Evolutionary conservation across 1,140 invertebrate genomes (phyloP), one percentile per base, ranked within the genome.

Genomic region (Episyrphus balteatus): DNA sequence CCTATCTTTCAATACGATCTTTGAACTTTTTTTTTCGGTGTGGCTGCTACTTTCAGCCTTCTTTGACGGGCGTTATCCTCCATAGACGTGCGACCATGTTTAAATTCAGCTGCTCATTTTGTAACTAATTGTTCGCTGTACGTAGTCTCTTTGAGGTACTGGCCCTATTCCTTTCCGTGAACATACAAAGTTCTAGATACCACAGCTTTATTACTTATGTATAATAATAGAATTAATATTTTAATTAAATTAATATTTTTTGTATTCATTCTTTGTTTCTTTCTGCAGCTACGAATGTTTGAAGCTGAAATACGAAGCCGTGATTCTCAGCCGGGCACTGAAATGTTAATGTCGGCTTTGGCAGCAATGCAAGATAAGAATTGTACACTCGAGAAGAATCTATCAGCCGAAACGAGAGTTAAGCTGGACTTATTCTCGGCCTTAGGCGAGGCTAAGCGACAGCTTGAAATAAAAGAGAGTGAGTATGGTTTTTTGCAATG

Each of bases 351-450:
- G 70, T 77, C 79, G 39, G 86, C 88, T n/a, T 68, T 92, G 37
- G 79, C 78, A 50, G 79, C 80, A 30, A 79, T 93, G 69, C 86
- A 92, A 71, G 88, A 92, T 51, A 90, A 91, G 72, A 92, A 88
- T 67, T 68, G 78, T 55, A 87, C 88, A 66, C 75, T 93, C 47
- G 92, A 98, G 72, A 88, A 88, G 58, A 92, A 86, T 66, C 78
- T 98, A 43, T 92, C 88, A 53, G 89, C 92, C 19, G 93, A 97
- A 76, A 98, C 92, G 40, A 78, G 92, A 50, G 84, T 97, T 68
- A 98, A 97, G 73, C 78, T 97, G 49, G 92, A 97, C 74, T 77
- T 98, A 47, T 95, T 97, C 72, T 94, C 90, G 47, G 93, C 92
- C 49, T 79, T 97, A 33, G 93, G 92, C 17, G 93, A 94, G 67